Conservation (phyloP, 2,113 vertebrate genomes). For the Takifugu bimaculatus region DNA sequence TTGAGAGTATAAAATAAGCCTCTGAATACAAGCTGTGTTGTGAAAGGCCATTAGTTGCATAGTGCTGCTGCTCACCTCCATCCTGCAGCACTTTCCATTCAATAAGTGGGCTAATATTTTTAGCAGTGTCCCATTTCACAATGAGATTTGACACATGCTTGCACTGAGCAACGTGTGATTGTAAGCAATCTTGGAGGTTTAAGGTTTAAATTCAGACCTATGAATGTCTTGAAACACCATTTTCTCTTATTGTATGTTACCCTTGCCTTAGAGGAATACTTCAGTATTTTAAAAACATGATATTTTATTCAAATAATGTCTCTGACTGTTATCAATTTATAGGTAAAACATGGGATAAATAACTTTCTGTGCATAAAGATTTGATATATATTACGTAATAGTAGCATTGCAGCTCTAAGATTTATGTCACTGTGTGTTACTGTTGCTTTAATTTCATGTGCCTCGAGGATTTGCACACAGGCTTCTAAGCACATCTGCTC, state of each 20-base stretch:
- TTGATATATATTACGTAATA: too few relatives aligned
- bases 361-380: too few relatives aligned
- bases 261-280: too few relatives aligned
- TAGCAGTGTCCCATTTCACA: slow-evolving; percentile 65
- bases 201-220: too few relatives aligned
- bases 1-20: background rate
- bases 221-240: too few relatives aligned
- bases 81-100: slow-evolving; percentile 38
- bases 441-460: slow-evolving; percentile 8
- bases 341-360: too few relatives aligned
- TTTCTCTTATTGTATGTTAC: too few relatives aligned
- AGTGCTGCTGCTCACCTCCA: slow-evolving; percentile 10
- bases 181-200: background rate
- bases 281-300: too few relatives aligned
- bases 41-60: background rate
- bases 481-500: slow-evolving; percentile 46
- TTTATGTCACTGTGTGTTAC: background rate
- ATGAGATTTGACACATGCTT: slow-evolving; percentile 54
- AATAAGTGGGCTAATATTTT: slow-evolving; percentile 74
- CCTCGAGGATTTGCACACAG: slow-evolving; percentile 40
- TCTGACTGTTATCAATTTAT: too few relatives aligned
- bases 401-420: too few relatives aligned
- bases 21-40: background rate
- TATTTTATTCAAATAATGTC: too few relatives aligned
- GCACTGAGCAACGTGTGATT: slow-evolving; percentile 14